Conservation (phyloP, 2,113 vertebrate genomes). For the Lophochroa leadbeateri region DNA sequence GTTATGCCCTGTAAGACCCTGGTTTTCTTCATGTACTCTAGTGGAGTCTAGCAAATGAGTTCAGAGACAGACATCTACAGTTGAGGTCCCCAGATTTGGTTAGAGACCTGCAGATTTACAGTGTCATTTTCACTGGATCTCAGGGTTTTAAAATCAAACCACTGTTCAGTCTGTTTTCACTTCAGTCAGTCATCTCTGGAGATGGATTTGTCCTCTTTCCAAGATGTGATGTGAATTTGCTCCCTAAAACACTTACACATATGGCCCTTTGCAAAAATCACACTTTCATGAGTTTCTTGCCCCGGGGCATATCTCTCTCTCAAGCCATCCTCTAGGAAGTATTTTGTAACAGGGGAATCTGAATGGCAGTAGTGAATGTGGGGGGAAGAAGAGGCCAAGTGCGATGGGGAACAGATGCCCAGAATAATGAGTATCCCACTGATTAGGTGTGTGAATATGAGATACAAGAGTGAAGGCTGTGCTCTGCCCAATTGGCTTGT, state of each 20-base stretch:
- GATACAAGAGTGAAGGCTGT: background rate
- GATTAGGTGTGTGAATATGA: slow-evolving; percentile 7
- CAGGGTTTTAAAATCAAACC: background rate
- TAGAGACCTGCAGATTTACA: background rate
- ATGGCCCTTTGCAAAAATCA: background rate
- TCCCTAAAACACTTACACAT: background rate
- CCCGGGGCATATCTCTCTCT: background rate
- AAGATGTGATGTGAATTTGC: background rate
- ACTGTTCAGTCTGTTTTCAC: background rate
- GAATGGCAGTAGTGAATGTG: background rate
- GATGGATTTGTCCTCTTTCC: background rate
- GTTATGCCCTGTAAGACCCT: background rate
- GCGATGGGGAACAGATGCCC: background rate
- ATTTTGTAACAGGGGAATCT: no score
- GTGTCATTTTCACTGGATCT: background rate
- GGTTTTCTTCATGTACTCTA: background rate
- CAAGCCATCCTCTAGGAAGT: background rate
- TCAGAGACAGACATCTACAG: background rate
- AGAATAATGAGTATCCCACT: background rate
- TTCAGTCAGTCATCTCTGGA: background rate
- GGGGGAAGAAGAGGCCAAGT: background rate
- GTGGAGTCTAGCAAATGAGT: background rate
- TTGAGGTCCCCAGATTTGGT: background rate
- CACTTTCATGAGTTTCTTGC: background rate
- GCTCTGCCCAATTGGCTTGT: background rate